Conservation (phyloP, 2,113 vertebrate genomes). For the Hippopotamus amphibius region DNA sequence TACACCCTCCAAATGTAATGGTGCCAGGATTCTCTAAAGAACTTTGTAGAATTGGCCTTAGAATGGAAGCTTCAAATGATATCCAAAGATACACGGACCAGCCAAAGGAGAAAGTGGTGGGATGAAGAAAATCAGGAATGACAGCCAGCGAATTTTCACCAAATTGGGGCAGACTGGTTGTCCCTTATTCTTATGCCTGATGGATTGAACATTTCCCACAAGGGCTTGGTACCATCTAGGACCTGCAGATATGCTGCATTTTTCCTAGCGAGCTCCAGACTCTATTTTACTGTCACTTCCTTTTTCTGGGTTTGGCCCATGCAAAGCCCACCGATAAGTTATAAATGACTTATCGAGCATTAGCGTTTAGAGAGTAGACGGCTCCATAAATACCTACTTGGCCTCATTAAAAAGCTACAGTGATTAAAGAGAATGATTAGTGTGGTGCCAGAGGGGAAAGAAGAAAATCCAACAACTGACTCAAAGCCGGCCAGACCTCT, state of each 20-base stretch:
- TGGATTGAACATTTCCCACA: conserved; percentile 23
- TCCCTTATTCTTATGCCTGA: conserved; percentile 14
- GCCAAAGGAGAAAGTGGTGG: conserved; percentile 2
- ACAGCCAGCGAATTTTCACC: conserved; percentile 36
- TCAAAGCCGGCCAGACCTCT: conserved; percentile 69
- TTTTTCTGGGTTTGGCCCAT: conserved; percentile 71
- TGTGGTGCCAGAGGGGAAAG: conserved; percentile 82
- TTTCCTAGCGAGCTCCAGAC: conserved; percentile 67
- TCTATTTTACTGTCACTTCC: conserved; percentile 71
- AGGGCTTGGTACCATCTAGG: conserved; percentile 34
- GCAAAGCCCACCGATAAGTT: conserved; percentile 77
- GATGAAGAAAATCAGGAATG: background rate
- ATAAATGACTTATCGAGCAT: conserved; percentile 81
- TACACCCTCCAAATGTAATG: background rate
- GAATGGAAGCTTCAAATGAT: background rate
- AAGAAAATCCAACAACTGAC: conserved; percentile 80
- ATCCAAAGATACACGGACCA: background rate
- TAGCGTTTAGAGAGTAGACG: conserved; percentile 76
- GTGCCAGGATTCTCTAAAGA: background rate
- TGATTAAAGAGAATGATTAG: conserved; percentile 84
- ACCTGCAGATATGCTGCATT: background rate
- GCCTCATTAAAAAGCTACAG: conserved; percentile 84
- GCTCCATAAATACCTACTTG: conserved; percentile 84
- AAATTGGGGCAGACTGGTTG: background rate
- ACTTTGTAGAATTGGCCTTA: conserved; percentile 1